Base-by-base conservation (phyloP, 1,140 invertebrate genomes). In the Neocloeon triangulifer region DNA sequence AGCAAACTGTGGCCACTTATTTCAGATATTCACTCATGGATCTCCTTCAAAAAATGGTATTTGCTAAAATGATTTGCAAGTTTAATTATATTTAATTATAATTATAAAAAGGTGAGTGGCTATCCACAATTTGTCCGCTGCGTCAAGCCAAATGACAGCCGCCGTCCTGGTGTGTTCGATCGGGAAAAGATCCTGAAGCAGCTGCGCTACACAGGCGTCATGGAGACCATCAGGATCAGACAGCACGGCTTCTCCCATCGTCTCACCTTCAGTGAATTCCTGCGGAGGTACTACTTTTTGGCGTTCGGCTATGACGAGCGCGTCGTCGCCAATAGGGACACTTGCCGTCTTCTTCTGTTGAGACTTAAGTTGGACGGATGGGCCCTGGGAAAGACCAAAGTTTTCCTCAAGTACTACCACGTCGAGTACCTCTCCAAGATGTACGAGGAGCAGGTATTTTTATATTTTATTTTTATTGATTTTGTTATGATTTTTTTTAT, bases 331-430 rank as follows among this genome's bases (percentile, higher is more conserved):
- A 70, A 61, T 40, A 62, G 66, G 35, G 74, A 80, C 38, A 71
- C 69, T 38, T 79, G 76, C 49, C 62, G 67, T 7, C 46, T 73
- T 2, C 49, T 84, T 4, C 51, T 85, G 13, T 43, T 77, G 6
- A 62, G 74, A 32, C 45, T 84, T 1, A 71, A 72, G 47, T 68
- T 84, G 63, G 73, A 80, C 38, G 72, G 76, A 21, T 84, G 73
- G 72, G 75, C 75, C 8, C 52, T 84, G n/a, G 78, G 78, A 14
- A 76, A 74, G 43, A 73, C 74, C 0, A 84, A 81, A 66, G 75
- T 85, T 4, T 86, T 86, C 46, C 56, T 86, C 0, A 82, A 82
- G 43, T 84, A 84, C 47, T 84, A 82, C 43, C 78, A 84, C 43
- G 65, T 81, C 1, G 78, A 85, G 51, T 70, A 75, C 37, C 52